Base-by-base conservation (phyloP, 2,113 vertebrate species). In the Tylochromis polylepis region DNA sequence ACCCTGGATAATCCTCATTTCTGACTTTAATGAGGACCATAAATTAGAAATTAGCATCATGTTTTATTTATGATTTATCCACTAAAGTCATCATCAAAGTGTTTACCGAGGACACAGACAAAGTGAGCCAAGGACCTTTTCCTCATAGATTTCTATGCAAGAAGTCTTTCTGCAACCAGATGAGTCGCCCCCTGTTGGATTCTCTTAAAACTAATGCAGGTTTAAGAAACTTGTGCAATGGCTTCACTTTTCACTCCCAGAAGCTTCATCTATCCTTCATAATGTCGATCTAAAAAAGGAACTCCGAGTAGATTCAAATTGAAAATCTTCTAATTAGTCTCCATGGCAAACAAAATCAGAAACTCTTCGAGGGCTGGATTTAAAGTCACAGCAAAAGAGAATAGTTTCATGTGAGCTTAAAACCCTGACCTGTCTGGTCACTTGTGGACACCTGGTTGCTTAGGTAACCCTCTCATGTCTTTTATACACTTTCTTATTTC, bases 151-250 rank as follows among this genome's bases (percentile, higher is more conserved):
- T 18, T 9, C 41, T 4, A 29, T 72, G 5, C 41, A 16, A 22
- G 67, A 46, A 18, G 67, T 46, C 65, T 70, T 70, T 67, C 62
- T 67, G 62, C 34, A 67, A n/a, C n/a, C 34, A 65, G 60, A 65
- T 65, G 11, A 38, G 34, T 65, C 20, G 34, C 60, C 60, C 60
- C 60, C 11, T 43, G 65, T 38, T 70, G 36, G n/a, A 15, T 24
- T 43, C 5, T 46, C 9, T 2, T 49, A 46, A 18, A 49, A 11
- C 22, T 1, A 46, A 46, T 27, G 14, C 14, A 27, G 67, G 22
- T 46, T 72, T 15, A 11, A 72, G 65, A 24, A 43, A 1, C 38
- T 72, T 6, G 3, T 46, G 0, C 8, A 16, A 6, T 70, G 14
- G n/a, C 38, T 43, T 46, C 65, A 70, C n/a, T 11, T 72, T 46